Percentiles rank a stretch among this genome's conserved stretches.
phyloP scores from a whole-genome alignment of 2,113 vertebrate species.

The Xenus cinereus region DNA sequence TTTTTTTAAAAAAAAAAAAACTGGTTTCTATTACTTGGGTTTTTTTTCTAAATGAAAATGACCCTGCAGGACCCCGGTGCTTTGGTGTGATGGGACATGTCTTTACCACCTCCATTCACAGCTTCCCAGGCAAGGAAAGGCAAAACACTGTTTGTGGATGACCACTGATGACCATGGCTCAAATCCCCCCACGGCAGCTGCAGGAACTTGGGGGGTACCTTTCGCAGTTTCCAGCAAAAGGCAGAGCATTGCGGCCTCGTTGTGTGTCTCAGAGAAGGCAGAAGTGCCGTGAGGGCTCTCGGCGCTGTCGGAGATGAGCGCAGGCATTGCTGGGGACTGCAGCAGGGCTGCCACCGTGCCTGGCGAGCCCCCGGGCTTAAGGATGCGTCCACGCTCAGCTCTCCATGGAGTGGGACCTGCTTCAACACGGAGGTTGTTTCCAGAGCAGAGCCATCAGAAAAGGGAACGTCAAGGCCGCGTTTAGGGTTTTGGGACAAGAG shows the following conservation, averaged over 20 bases:
- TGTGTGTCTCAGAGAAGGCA: not conserved
- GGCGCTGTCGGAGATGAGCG: not conserved
- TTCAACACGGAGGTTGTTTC: not conserved
- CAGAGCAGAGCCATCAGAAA: not conserved
- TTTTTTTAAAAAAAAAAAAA: fast-evolving
- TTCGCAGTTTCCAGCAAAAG: not conserved
- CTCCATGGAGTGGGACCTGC: not conserved
- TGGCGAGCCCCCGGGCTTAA: too few relatives aligned
- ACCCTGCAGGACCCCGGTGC: not conserved
- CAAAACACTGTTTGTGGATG: not conserved
- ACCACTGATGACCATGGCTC: not conserved
- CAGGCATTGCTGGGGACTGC: fast-evolving
- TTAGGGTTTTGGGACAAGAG: not conserved
- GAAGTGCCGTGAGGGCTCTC: not conserved
- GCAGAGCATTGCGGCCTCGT: not conserved
- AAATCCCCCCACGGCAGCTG: not conserved
- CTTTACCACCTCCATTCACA: not conserved
- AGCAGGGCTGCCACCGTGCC: not conserved
- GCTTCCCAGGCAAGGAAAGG: not conserved
- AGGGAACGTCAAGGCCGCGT: not conserved
- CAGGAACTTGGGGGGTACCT: not conserved
- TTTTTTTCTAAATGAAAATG: not conserved
- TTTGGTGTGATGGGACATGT: not conserved
- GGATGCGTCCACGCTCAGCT: not conserved
- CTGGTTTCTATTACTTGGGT: not conserved